Base-by-base conservation (phyloP, 2,797 vertebrate species). In the Acrocephalus scirpaceus region DNA sequence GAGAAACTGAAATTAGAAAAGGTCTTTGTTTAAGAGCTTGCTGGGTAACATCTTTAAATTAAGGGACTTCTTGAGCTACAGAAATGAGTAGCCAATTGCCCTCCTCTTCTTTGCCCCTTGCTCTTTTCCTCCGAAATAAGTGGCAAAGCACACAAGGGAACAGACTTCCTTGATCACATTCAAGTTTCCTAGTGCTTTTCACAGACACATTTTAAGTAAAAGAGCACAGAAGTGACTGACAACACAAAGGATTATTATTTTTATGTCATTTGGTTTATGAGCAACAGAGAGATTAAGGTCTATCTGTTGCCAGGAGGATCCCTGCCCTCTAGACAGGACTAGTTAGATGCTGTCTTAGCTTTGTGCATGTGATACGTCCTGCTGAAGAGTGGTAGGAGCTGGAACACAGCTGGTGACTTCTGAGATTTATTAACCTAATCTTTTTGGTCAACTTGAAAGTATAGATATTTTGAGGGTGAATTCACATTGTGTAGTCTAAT, bases 291-390 rank as follows among this genome's bases (percentile, higher is more conserved):
- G 27, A 60, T 25, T 45, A 82, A 82, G 45, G 15, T 61, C 27
- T 61, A 5, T 25, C 10, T n/a, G 42, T 62, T 54, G 30, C 22
- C 53, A 81, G 6, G 11, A 84, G 32, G 20, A 84, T 32, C 13
- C 17, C 5, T 38, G 14, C 20, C 26, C 53, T 64, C 45, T 7
- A 2, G 4, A 72, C 25, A 45, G 32, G 12, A 27, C 13, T 47
- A 53, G 5, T 19, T 15, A 47, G 19, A 72, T 12, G 9, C 16
- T 27, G 32, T 7, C 44, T 60, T 53, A 34, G 38, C 27, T 84
- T 45, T 65, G 32, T 61, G 23, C 16, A 21, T 0, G 0, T 48
- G 13, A 21, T 50, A 17, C 4, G 15, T 58, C 18, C 47, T 70
- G 16, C 21, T 82, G 64, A 78, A 79, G 32, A 54, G 34, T 27